Evolutionary conservation across 2,888 invertebrate species (phyloP), one percentile per base, ranked within the genome.

Genomic region (Idaea biselata): DNA sequence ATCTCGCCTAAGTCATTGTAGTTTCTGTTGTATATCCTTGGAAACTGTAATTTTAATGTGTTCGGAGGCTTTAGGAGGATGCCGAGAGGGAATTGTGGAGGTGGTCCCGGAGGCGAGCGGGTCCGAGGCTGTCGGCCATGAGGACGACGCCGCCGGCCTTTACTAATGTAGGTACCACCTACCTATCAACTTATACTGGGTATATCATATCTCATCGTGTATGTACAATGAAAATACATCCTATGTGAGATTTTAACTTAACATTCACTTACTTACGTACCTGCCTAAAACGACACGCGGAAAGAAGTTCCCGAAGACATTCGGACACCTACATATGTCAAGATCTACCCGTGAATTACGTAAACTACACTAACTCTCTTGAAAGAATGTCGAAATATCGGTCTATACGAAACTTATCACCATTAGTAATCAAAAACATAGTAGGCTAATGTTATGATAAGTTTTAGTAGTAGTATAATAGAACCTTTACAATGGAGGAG

Each of bases 11-110:
- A 86, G 83, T 86, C 85, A 83, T 84, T 82, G 81, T 83, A 84
- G 85, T 84, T 84, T 83, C 80, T 77, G 80, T 79, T 80, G 80
- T 77, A 74, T 83, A 84, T 85, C 84, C 89, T 89, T 88, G 86
- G 87, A 86, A 88, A 90, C 86, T 88, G 86, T 89, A 88, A 90
- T 89, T 90, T 89, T 90, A 91, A 91, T 91, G 88, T 88, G 87
- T 87, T 89, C 79, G 79, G 81, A 82, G 84, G 83, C 84, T 82
- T 87, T 81, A 83, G 84, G 82, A 81, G 83, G 80, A 83, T 79
- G 80, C 77, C 83, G 77, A 80, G 73, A 72, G 86, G 85, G 87
- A 84, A 82, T 83, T 75, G 81, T 75, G 75, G 75, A 77, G 77
- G 68, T 63, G 72, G 78, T 81, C 86, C 82, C 85, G 66, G 72